phyloP scores from a whole-genome alignment of 2,888 invertebrate genomes.

The Invenusta paracnida region DNA sequence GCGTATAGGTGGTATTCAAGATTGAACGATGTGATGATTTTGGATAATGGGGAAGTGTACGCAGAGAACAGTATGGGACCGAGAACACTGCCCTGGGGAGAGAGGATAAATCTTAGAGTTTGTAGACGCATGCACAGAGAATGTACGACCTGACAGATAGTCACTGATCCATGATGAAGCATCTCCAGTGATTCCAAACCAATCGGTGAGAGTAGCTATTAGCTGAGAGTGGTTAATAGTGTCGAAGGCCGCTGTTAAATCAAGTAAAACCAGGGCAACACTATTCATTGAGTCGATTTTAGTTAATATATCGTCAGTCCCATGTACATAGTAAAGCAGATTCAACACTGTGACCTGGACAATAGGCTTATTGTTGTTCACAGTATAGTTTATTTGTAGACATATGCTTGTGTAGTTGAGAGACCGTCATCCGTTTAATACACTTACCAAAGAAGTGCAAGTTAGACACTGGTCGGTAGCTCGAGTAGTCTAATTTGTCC shows the following conservation, averaged over 20 bases:
- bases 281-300: neutral
- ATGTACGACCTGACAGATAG: constrained; percentile 29
- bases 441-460: constrained; percentile 26
- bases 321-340: neutral
- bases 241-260: constrained; percentile 21
- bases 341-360: neutral
- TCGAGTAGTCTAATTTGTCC: constrained; percentile 26
- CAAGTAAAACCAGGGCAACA: constrained; percentile 5
- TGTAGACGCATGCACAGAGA: constrained; percentile 10
- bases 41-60: neutral
- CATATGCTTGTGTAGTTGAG: constrained; percentile 26
- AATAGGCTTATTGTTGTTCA: constrained; percentile 14
- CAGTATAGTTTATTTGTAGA: constrained; percentile 26
- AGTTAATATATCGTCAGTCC: neutral
- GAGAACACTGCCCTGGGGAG: neutral
- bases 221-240: constrained; percentile 20
- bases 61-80: neutral
- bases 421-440: neutral
- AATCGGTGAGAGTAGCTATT: constrained; percentile 20
- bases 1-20: neutral
- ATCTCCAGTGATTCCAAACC: constrained; percentile 23
- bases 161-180: constrained; percentile 26
- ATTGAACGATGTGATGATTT: neutral
- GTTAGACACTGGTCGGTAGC: constrained; percentile 18
- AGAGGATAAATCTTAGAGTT: constrained; percentile 18